phyloP scores from a whole-genome alignment of 1,140 invertebrate species.

The Sweltsa coloradensis region DNA sequence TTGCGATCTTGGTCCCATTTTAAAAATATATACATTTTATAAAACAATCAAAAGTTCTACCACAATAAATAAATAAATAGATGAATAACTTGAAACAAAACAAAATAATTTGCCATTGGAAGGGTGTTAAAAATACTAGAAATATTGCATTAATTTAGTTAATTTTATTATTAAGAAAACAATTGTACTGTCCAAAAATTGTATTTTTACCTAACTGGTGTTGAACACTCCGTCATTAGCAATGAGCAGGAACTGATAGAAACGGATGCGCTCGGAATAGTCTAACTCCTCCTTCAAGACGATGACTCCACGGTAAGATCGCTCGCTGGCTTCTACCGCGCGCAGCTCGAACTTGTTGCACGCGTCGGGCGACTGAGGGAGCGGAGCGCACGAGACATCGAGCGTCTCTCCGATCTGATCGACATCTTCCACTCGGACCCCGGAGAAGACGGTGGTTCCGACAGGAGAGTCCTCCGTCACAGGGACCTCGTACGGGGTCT shows the following conservation, averaged over 20 bases:
- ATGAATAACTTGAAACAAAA: too few species aligned
- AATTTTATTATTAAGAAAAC: too few species aligned
- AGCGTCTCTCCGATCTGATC: slow-evolving; percentile 69
- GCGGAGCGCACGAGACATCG: slow-evolving; percentile 54
- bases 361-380: slow-evolving; percentile 48
- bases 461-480: slow-evolving; percentile 63
- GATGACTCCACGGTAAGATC: slow-evolving; percentile 47
- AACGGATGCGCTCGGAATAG: slow-evolving; percentile 22
- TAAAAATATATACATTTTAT: too few species aligned
- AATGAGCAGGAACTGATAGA: slow-evolving; percentile 47
- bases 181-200: too few species aligned
- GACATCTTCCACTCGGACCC: slow-evolving; percentile 59
- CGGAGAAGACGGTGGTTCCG: slow-evolving; percentile 58
- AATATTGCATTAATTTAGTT: too few species aligned
- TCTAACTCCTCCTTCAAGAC: slow-evolving; percentile 33
- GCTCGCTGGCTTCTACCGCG: slow-evolving; percentile 44
- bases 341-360: slow-evolving; percentile 58
- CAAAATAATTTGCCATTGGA: too few species aligned
- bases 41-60: too few species aligned
- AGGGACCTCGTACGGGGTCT: slow-evolving; percentile 66
- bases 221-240: too few species aligned
- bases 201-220: too few species aligned
- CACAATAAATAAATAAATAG: too few species aligned
- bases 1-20: too few species aligned
- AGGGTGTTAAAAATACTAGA: too few species aligned